Evolutionary conservation across 2,113 vertebrate genomes (phyloP).

Genomic region (Jacana jacana): DNA sequence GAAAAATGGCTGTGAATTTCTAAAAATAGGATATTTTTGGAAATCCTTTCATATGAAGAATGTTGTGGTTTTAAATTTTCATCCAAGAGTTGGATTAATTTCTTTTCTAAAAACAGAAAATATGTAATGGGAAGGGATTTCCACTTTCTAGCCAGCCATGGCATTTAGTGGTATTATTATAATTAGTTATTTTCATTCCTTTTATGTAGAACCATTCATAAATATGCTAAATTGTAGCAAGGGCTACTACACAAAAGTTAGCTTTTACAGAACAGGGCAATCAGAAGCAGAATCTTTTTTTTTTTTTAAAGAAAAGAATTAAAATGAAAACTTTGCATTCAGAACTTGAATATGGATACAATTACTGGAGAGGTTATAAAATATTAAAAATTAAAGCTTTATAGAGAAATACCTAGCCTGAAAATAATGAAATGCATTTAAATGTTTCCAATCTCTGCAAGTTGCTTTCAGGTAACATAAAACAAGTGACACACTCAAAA

Average conservation of each 20-base stretch:
- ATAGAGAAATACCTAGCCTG: background rate
- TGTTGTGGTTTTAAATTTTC: conserved; percentile 42
- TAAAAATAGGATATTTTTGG: background rate
- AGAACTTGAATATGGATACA: background rate
- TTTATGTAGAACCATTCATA: conserved; percentile 54
- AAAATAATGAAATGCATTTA: background rate
- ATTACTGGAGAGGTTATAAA: background rate
- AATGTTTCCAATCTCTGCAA: background rate
- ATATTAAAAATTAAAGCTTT: background rate
- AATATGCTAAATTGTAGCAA: background rate
- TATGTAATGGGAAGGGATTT: conserved; percentile 52
- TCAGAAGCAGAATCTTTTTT: background rate
- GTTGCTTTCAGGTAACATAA: background rate
- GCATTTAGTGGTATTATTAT: conserved; percentile 37
- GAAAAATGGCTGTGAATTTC: background rate
- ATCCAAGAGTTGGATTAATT: conserved; percentile 36
- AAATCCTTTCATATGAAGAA: conserved; percentile 3
- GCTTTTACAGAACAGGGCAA: background rate
- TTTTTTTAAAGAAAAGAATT: background rate
- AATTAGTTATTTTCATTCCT: conserved; percentile 55
- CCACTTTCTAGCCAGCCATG: conserved; percentile 32
- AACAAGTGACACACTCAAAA: background rate
- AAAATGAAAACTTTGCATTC: background rate
- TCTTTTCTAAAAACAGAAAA: conserved; percentile 43
- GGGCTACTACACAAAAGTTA: background rate